These are phyloP conservation scores for Troilus luridus DNA, from an alignment of 2,888 invertebrate species.

Conservation along the genomic window DNA sequence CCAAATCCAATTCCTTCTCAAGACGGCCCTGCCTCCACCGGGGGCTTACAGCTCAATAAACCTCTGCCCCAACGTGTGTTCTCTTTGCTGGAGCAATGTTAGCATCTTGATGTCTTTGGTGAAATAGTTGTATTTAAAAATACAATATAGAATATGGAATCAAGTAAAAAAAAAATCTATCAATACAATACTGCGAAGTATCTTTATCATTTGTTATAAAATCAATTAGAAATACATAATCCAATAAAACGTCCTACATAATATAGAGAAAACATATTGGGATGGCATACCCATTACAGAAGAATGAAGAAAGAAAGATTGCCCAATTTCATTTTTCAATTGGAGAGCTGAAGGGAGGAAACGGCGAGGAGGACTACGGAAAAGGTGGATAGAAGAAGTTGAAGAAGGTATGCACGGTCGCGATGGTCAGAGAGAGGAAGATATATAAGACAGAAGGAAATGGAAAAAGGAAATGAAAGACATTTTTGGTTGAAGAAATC, in stretches of 20 bases:
- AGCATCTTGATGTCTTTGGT: background rate
- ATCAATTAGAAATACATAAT: background rate
- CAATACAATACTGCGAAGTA: background rate
- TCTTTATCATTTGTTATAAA: background rate
- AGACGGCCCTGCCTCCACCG: background rate
- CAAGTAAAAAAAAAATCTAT: background rate
- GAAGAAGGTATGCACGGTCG: no score
- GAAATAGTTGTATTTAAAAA: background rate
- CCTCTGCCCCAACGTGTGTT: background rate
- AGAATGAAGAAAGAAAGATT: no score
- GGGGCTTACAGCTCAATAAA: constrained; percentile 18
- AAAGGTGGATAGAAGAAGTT: no score
- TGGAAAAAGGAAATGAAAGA: no score
- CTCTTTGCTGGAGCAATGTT: background rate
- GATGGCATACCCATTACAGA: no score
- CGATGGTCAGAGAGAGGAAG: no score
- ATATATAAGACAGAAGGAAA: no score
- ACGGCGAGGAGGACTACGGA: no score
- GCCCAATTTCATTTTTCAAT: no score
- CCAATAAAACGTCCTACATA: background rate
- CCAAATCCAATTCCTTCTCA: constrained; percentile 26
- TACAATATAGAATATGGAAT: background rate
- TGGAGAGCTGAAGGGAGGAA: no score
- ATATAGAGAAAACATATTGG: no score
- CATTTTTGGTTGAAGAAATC: no score